Conservation (phyloP, 2,888 invertebrate species). For the Stramonita haemastoma region DNA sequence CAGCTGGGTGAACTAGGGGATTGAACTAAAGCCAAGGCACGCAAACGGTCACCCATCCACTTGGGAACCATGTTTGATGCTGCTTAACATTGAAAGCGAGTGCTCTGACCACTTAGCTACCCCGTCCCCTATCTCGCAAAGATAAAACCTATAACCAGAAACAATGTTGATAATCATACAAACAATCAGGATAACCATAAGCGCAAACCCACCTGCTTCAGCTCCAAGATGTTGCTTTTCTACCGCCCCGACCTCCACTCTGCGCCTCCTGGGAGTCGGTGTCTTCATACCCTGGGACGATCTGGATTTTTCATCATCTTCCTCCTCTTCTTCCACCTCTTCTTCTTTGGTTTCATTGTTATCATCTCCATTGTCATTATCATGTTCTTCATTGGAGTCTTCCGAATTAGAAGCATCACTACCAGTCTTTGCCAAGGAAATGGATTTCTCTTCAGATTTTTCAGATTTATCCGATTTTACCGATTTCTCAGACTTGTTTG, state of each 20-base stretch:
- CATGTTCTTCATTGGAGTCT: conserved; percentile 46
- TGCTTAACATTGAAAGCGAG: no score
- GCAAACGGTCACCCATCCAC: no score
- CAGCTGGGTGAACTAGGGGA: no score
- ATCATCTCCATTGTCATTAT: conserved; percentile 46
- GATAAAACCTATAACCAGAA: no score
- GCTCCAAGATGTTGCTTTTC: conserved; percentile 53
- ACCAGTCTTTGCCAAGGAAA: conserved; percentile 46
- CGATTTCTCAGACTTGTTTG: conserved; percentile 35
- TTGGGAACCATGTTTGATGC: no score
- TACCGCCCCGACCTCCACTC: conserved; percentile 43
- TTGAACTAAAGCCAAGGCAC: no score
- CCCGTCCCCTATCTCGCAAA: no score
- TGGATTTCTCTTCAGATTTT: conserved; percentile 44
- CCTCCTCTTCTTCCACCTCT: conserved; percentile 38
- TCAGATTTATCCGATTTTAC: conserved; percentile 44
- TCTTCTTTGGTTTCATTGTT: conserved; percentile 51
- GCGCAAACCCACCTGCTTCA: conserved; percentile 57
- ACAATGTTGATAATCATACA: no score
- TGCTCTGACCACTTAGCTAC: no score
- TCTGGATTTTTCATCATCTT: conserved; percentile 32
- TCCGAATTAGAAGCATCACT: conserved; percentile 45
- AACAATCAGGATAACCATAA: no score
- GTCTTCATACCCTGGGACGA: conserved; percentile 53
- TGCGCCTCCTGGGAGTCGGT: conserved; percentile 58